Evolutionary conservation across 2,888 invertebrate genomes (phyloP), one percentile per base, ranked within the genome.

Genomic region (Ornithoptera priamus): DNA sequence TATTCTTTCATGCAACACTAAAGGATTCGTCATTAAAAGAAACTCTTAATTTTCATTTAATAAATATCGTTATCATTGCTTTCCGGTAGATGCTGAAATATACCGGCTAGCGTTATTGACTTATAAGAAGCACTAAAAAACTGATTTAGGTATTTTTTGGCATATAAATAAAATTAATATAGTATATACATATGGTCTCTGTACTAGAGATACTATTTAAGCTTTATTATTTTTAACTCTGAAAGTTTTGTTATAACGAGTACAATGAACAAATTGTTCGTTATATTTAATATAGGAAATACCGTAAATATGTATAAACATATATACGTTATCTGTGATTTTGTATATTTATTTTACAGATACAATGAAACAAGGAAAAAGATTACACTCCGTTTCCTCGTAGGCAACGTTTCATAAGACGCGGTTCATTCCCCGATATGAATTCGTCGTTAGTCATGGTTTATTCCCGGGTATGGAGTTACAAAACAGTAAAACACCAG

Each of bases 361-460:
- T n/a, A n/a, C 15, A 8, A 53, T 6, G 18, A 6, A n/a, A 53
- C 24, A 42, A 58, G 60, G 65, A 46, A 66, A 58, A 60, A 50
- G 30, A 42, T 57, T 22, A 15, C 39, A 46, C 24, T 2, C 1
- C 10, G 39, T 60, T 50, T 59, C 50, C 65, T 65, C n/a, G 18
- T n/a, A 53, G 53, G n/a, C 24, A 18, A 39, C 3, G 17, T 59
- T 58, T 36, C 30, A 65, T 65, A 50, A 60, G 50, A 60, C 53
- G 18, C 36, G 61, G 53, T 67, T 39, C 24, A 61, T 67, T 36
- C 60, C 66, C 66, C 17, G 53, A 53, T 63, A 63, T 17, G n/a
- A n/a, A 57, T 65, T 6, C 56, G 18, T 59, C 18, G 15, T 65
- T 60, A 50, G 66, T 66, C 66, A 66, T 12, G 66, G 60, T 66